phyloP scores from a whole-genome alignment of 1,140 invertebrate species.

The Atta cephalotes region DNA sequence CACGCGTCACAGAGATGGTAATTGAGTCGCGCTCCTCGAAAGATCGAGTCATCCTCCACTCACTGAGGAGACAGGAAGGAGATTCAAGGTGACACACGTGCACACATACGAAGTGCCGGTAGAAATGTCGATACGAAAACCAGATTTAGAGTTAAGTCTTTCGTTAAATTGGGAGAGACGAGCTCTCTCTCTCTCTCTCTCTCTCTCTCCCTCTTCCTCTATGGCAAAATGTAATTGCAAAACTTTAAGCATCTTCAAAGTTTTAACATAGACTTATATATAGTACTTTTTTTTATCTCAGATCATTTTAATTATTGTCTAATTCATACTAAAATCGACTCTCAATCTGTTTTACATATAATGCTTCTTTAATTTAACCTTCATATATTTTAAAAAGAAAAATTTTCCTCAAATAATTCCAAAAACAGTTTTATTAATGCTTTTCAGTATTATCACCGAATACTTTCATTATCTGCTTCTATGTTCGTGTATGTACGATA shows the following conservation, averaged over 20 bases:
- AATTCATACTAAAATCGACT: background rate
- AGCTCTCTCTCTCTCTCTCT: background rate
- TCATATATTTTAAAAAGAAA: background rate
- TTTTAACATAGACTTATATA: background rate
- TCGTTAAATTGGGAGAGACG: constrained; percentile 12
- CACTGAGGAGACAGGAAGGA: constrained; percentile 34
- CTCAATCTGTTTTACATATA: background rate
- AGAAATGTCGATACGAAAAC: constrained; percentile 13
- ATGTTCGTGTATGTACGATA: background rate
- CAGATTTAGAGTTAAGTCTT: background rate
- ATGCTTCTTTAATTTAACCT: background rate
- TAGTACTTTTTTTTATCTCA: background rate
- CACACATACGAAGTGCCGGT: background rate
- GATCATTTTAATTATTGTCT: background rate
- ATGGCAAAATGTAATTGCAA: too few species aligned
- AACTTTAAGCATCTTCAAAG: background rate
- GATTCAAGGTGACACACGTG: constrained; percentile 8
- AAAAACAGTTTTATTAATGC: background rate
- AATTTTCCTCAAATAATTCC: background rate
- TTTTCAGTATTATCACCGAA: too few species aligned
- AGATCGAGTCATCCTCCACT: constrained; percentile 54
- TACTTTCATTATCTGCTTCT: background rate
- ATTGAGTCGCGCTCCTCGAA: constrained; percentile 57
- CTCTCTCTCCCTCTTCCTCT: too few species aligned
- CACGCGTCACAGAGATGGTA: constrained; percentile 57